These are phyloP conservation scores for Protobothrops flavoviridis DNA, from an alignment of 2,113 vertebrate genomes.

Conservation along the genomic window DNA sequence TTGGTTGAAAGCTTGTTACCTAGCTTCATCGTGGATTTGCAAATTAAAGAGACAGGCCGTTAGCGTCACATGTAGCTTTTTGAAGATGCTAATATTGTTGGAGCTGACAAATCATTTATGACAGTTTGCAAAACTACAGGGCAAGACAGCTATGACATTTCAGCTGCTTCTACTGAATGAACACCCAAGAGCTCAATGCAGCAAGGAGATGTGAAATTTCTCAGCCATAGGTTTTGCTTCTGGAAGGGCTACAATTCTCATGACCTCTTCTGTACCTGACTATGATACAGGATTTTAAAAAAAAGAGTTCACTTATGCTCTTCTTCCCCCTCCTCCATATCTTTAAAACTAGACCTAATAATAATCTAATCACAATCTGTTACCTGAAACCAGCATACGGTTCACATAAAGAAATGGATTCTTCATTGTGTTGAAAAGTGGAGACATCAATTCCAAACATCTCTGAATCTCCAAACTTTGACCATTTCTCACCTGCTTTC, in stretches of 20 bases:
- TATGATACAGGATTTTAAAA: neutral
- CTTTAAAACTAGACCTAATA: neutral
- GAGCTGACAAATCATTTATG: slow-evolving; percentile 55
- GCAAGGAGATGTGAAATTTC: slow-evolving; percentile 23
- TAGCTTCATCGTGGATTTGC: slow-evolving; percentile 65
- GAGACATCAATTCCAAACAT: neutral
- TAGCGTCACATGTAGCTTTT: slow-evolving; percentile 39
- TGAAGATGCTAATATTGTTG: slow-evolving; percentile 43
- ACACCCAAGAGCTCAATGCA: neutral
- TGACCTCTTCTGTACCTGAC: neutral
- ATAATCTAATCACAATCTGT: neutral
- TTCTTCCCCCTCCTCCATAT: neutral
- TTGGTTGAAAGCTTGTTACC: slow-evolving; percentile 63
- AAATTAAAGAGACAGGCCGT: slow-evolving; percentile 67
- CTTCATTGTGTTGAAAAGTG: neutral
- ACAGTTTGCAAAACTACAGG: slow-evolving; percentile 48
- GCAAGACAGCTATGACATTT: slow-evolving; percentile 23
- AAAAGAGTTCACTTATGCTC: neutral
- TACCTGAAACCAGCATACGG: neutral
- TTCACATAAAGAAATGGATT: neutral
- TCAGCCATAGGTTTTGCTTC: neutral
- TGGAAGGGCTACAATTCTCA: neutral
- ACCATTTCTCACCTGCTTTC: neutral
- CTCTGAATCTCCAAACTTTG: neutral
- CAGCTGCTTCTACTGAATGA: slow-evolving; percentile 22